Percentiles rank a stretch among this genome's conserved stretches.
Conservation (phyloP, 2,797 vertebrate species). For the Podarcis lilfordi region DNA sequence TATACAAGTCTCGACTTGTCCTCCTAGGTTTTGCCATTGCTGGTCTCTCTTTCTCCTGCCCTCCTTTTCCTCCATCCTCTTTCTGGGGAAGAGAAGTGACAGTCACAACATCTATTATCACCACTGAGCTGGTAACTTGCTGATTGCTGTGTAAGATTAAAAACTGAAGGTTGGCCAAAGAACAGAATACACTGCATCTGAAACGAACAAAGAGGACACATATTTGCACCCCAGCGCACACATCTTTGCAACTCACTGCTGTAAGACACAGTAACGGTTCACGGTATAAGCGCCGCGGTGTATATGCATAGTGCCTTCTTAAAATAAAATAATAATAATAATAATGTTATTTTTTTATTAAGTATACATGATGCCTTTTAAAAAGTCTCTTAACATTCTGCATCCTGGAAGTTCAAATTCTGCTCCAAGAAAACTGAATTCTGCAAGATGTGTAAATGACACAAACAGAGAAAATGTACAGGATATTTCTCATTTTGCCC, state of each 20-base stretch:
- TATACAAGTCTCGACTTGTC: slow-evolving; percentile 1
- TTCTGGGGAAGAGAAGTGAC: slow-evolving; percentile 16
- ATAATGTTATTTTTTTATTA: too few species aligned
- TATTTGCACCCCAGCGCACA: neutral
- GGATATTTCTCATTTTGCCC: neutral
- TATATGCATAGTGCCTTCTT: neutral
- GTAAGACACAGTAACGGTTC: neutral
- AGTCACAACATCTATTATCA: slow-evolving; percentile 15
- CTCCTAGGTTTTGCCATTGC: neutral
- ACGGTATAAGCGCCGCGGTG: too few species aligned
- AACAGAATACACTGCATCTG: neutral
- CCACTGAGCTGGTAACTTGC: neutral
- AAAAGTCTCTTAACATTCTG: neutral
- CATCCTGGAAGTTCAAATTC: neutral
- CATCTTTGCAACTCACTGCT: neutral
- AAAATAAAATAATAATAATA: too few species aligned
- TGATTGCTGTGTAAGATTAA: neutral
- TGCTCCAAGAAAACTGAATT: neutral
- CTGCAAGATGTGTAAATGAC: neutral
- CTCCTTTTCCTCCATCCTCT: neutral
- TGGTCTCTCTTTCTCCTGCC: neutral
- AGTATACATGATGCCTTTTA: too few species aligned
- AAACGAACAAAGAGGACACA: neutral
- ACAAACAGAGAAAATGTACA: neutral
- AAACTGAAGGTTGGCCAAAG: neutral